Percentiles rank a stretch among this genome's conserved stretches.
These are phyloP conservation scores for Blera fallax DNA, from an alignment of 2,888 invertebrate genomes.

Conservation along the genomic window DNA sequence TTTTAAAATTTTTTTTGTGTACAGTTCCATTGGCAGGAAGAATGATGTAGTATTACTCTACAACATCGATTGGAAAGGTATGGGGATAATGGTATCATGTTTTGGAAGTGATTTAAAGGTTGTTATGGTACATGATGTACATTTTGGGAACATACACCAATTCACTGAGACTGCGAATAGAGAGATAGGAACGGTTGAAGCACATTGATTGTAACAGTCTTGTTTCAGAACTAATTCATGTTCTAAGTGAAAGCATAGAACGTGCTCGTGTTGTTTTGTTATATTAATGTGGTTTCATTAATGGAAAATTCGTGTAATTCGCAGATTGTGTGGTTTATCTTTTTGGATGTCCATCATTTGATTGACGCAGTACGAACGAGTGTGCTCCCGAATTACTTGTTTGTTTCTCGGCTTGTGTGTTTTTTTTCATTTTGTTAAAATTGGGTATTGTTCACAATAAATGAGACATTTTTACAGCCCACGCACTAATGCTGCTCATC, in stretches of 20 bases:
- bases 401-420: background rate
- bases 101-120: slow-evolving; percentile 33
- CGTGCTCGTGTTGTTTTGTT: slow-evolving; percentile 6
- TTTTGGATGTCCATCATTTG: slow-evolving; percentile 10
- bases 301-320: slow-evolving; percentile 54
- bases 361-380: background rate
- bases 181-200: background rate
- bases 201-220: slow-evolving; percentile 14
- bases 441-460: no score
- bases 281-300: slow-evolving; percentile 41
- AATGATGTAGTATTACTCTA: slow-evolving; percentile 19
- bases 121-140: background rate
- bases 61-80: slow-evolving; percentile 28
- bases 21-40: background rate
- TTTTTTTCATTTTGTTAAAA: background rate
- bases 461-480: no score
- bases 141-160: background rate
- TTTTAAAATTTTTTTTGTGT: background rate
- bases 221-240: slow-evolving; percentile 30
- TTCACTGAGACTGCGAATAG: background rate
- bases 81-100: slow-evolving; percentile 26
- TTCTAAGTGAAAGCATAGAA: slow-evolving; percentile 7
- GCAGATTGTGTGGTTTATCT: slow-evolving; percentile 21
- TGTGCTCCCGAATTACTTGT: background rate
- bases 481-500: no score